Percentiles rank a stretch among this genome's conserved stretches.
phyloP scores from a whole-genome alignment of 2,113 vertebrate genomes.

The Campylomormyrus numenius region DNA sequence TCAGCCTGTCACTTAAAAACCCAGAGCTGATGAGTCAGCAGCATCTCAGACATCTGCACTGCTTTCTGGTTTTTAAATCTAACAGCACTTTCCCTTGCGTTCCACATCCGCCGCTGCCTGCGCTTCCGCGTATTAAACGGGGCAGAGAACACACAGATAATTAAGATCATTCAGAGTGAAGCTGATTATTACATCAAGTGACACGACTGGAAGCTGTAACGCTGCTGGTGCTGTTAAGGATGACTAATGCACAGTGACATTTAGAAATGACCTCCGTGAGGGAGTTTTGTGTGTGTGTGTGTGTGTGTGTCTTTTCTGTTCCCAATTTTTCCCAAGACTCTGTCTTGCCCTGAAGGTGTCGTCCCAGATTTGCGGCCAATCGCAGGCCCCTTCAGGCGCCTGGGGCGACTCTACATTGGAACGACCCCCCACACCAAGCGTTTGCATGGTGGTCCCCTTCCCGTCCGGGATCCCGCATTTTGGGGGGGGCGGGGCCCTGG shows the following conservation, averaged over 20 bases:
- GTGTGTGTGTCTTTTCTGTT: constrained; percentile 15
- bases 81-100: not conserved
- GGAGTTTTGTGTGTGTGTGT: not conserved
- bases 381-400: not conserved
- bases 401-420: not conserved
- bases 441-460: too few species aligned
- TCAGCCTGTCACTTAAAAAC: not conserved
- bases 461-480: too few species aligned
- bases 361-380: not conserved
- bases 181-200: constrained; percentile 19
- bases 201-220: constrained; percentile 13
- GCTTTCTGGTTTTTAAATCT: not conserved
- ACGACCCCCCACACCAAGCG: not conserved
- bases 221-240: constrained; percentile 1
- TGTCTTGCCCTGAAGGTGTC: not conserved
- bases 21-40: constrained; percentile 1
- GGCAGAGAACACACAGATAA: not conserved
- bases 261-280: not conserved
- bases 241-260: not conserved
- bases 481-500: not conserved
- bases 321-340: not conserved
- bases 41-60: not conserved
- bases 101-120: not conserved
- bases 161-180: not conserved
- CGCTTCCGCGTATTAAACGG: not conserved